Evolutionary conservation across 2,113 vertebrate genomes (phyloP).

Genomic region (Deroptyus accipitrinus): DNA sequence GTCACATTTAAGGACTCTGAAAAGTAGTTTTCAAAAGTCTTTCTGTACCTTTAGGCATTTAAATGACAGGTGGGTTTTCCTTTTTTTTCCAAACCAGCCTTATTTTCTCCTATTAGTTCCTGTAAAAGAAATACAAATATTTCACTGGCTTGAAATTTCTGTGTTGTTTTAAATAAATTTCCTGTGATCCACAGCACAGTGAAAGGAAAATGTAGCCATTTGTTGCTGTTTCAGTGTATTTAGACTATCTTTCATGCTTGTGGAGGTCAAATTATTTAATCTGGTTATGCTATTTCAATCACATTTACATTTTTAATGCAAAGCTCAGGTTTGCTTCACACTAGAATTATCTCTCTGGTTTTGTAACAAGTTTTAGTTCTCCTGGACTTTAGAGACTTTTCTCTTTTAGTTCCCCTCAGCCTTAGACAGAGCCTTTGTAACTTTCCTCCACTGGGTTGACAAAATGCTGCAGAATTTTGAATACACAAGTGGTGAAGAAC

Average conservation of each 20-base stretch:
- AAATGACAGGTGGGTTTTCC: not conserved
- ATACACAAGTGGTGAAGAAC: not conserved
- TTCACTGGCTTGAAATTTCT: not conserved
- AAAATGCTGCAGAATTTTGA: not conserved
- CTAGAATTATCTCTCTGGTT: conserved; percentile 2
- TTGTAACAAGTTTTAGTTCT: not conserved
- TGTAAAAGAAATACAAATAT: conserved; percentile 16
- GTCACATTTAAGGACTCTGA: not conserved
- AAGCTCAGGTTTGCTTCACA: conserved; percentile 39
- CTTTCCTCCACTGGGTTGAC: not conserved
- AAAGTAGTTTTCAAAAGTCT: not conserved
- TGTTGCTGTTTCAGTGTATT: not conserved
- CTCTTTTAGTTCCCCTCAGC: not conserved
- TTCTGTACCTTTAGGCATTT: not conserved
- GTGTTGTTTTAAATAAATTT: not conserved
- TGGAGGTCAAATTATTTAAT: conserved; percentile 52
- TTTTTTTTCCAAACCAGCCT: not conserved
- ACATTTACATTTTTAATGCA: conserved; percentile 63
- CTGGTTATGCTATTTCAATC: conserved; percentile 47
- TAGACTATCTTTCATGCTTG: not conserved
- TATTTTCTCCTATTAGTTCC: not conserved
- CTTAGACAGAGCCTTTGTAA: not conserved
- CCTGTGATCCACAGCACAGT: not conserved
- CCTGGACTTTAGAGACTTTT: conserved; percentile 31
- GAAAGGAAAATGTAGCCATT: not conserved